These are phyloP conservation scores for Leptinotarsa defecta DNA, from an alignment of 1,140 invertebrate species.

Conservation along the genomic window DNA sequence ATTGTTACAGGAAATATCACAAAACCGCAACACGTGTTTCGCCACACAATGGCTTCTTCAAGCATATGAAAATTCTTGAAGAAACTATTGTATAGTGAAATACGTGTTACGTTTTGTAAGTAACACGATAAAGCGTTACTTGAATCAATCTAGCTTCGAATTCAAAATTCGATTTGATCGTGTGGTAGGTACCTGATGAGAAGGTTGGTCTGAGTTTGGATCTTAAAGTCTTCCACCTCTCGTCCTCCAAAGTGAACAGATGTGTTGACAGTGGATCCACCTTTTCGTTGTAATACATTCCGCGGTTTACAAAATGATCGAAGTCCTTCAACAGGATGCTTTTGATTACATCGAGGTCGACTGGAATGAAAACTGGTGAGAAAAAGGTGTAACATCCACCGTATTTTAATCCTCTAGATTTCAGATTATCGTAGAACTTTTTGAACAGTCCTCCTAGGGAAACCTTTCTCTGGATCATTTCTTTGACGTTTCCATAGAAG, in stretches of 20 bases:
- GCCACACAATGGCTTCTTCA: no score
- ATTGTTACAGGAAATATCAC: no score
- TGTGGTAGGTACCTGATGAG: conserved; percentile 50
- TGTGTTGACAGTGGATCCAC: conserved; percentile 57
- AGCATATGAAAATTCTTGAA: no score
- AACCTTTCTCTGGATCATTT: conserved; percentile 37
- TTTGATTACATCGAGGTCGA: conserved; percentile 60
- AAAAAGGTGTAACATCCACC: conserved; percentile 31
- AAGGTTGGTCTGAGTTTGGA: conserved; percentile 59
- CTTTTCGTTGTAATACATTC: conserved; percentile 54
- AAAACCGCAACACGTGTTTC: no score
- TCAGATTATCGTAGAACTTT: conserved; percentile 23
- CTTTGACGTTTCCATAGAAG: conserved; percentile 50
- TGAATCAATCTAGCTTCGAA: no score
- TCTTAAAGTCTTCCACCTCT: conserved; percentile 58
- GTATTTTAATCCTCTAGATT: conserved; percentile 19
- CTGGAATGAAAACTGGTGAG: conserved; percentile 32
- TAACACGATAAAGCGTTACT: no score
- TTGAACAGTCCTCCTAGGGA: neutral
- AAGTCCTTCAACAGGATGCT: conserved; percentile 60
- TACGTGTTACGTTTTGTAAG: no score
- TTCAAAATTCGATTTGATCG: no score
- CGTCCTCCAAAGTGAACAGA: conserved; percentile 56
- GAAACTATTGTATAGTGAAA: no score
- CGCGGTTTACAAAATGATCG: conserved; percentile 57